phyloP scores from a whole-genome alignment of 2,888 invertebrate species.

The Flexamia atlantica region DNA sequence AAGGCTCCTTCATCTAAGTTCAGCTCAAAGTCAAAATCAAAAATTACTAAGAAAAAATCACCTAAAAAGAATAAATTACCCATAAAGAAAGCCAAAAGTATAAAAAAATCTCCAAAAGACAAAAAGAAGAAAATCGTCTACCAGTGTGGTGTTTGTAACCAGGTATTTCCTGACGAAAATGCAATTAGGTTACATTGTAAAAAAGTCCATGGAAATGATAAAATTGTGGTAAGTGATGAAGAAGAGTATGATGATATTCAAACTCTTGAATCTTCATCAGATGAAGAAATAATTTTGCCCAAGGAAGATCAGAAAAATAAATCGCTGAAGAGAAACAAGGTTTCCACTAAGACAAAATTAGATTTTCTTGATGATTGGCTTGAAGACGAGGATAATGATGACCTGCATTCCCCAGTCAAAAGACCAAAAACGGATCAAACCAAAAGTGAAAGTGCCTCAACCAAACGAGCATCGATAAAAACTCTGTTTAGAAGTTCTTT shows the following conservation, averaged over 20 bases:
- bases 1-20: background rate
- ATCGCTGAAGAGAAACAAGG: background rate
- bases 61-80: background rate
- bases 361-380: constrained; percentile 52
- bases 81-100: background rate
- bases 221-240: constrained; percentile 20
- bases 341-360: background rate
- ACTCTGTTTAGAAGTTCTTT: background rate
- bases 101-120: background rate
- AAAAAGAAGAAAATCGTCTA: constrained; percentile 37
- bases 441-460: background rate
- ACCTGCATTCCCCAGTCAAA: constrained; percentile 13
- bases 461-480: background rate
- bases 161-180: constrained; percentile 27
- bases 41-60: background rate
- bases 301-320: constrained; percentile 2
- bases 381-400: constrained; percentile 35
- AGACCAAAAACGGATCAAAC: background rate
- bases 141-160: constrained; percentile 46
- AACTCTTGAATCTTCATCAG: constrained; percentile 42
- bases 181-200: background rate
- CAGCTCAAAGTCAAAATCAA: background rate
- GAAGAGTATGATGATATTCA: constrained; percentile 47
- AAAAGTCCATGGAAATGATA: constrained; percentile 44
- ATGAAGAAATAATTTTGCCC: constrained; percentile 23